These are phyloP conservation scores for Peromyscus attwateri DNA, from an alignment of 2,797 vertebrate genomes.

Conservation along the genomic window DNA sequence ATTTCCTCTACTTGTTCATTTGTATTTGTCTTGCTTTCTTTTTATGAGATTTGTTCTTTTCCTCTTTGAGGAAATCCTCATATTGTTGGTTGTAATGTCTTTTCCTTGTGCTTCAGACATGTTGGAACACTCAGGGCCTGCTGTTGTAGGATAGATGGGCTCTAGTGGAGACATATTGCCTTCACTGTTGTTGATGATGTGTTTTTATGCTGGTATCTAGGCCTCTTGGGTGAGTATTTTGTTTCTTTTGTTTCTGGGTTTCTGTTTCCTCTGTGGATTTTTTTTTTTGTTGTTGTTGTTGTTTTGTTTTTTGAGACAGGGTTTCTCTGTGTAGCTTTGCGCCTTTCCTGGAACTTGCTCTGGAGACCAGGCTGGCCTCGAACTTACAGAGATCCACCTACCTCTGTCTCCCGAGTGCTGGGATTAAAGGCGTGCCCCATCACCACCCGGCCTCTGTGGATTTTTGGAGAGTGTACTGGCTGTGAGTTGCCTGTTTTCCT, in stretches of 20 bases:
- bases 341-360: too few relatives aligned
- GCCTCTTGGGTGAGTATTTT: background rate
- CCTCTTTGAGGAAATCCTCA: background rate
- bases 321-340: too few relatives aligned
- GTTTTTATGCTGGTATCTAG: background rate
- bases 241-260: background rate
- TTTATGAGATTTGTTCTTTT: background rate
- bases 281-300: too few relatives aligned
- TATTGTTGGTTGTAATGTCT: background rate
- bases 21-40: too few relatives aligned
- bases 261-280: too few relatives aligned
- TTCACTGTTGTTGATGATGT: background rate
- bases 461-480: background rate
- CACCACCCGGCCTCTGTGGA: too few relatives aligned
- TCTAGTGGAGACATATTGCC: background rate
- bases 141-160: background rate
- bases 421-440: too few relatives aligned
- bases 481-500: background rate
- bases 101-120: background rate
- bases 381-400: too few relatives aligned
- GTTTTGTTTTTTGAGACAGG: too few relatives aligned
- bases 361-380: too few relatives aligned
- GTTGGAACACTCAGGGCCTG: background rate
- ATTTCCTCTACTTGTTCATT: background rate
- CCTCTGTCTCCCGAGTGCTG: too few relatives aligned